Base-by-base conservation (phyloP, 2,797 vertebrate genomes). In the Enteromius unitaeniatus region DNA sequence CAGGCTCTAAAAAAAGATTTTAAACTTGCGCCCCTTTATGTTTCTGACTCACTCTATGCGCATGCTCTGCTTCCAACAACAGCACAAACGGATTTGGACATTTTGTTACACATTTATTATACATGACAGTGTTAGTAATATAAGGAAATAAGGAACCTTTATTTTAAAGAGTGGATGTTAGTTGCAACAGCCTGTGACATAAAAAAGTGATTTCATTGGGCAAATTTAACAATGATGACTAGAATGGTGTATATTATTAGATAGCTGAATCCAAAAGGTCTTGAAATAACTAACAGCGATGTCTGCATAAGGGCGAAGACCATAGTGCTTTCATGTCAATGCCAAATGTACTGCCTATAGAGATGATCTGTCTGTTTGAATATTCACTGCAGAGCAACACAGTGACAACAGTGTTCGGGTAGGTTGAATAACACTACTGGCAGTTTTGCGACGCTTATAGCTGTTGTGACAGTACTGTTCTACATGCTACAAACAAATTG, bases 271-370 rank as follows among this genome's bases (percentile, higher is more conserved):
- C 65, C 82, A 82, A 86, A 88, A 86, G 79, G 19, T 86, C 70
- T 62, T 40, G 62, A 64, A 76, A 80, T 79, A 67, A 81, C 87
- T 87, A 82, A 88, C 88, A 87, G 87, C 88, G 88, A 91, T 91
- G 91, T 86, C 84, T 90, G 76, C 90, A 91, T 81, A 92, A 94
- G 89, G 93, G 90, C 92, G 92, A 91, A 91, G 91, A 93, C 92
- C 91, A 79, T 90, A 92, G 93, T 93, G 92, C 92, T 94, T 93
- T 94, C 92, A 84, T 90, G 85, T 88, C 86, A 84, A 87, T 89
- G 91, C 91, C 89, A 79, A 84, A 90, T 70, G 84, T 40, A 78
- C 79, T 84, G 86, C 73, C 40, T 34, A 51, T 49, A 82, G 88
- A 85, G 85, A 49, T 67, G 9, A 53, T 65, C 10, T 14, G 79